Base-by-base conservation (phyloP, 2,797 vertebrate genomes). In the Pteronotus mesoamericanus region DNA sequence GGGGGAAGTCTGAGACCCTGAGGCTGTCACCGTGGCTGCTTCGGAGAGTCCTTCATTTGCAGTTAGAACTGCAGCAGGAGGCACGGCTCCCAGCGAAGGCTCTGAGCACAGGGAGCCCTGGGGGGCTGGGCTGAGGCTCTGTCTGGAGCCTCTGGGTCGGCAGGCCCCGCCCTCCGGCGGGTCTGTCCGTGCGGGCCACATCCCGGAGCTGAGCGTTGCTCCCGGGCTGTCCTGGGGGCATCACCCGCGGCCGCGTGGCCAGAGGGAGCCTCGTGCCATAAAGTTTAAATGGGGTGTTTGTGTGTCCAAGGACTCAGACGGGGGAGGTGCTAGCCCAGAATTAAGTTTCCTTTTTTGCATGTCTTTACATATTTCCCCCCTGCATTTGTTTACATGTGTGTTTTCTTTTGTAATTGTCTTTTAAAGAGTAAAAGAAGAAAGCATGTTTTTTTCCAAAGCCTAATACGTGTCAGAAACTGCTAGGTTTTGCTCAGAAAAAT, bases 171-270 rank as follows among this genome's bases (percentile, higher is more conserved):
- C 3, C 24, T 57, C 55, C 3, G 55, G 26, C 5, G 1, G 57
- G 57, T 24, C 59, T 26, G 3, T 1, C 10, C 2, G 57, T 4
- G 26, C 3, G 24, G 57, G 10, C 8, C 57, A 1, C 24, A 1
- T 9, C 10, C 9, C 9, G 3, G 14, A 61, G 14, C 14, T 16
- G 61, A 32, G 59, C 11, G 4, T 61, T 16, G 29, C 29, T 8
- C 29, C 59, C 5, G 29, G 59, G 16, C 29, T 1, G 29, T 48
- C 46, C 46, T n/a, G n/a, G n/a, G n/a, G n/a, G n/a, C n/a, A n/a
- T n/a, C n/a, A n/a, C n/a, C n/a, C 61, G 1, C 0, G 14, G 51
- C 44, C 1, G 9, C 0, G 14, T 15, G 15, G 34, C 16, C 9
- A 16, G n/a, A 44, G 51, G 55, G 46, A n/a, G 18, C 32, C n/a